phyloP scores from a whole-genome alignment of 2,888 invertebrate species.

The Abrostola triplasia region DNA sequence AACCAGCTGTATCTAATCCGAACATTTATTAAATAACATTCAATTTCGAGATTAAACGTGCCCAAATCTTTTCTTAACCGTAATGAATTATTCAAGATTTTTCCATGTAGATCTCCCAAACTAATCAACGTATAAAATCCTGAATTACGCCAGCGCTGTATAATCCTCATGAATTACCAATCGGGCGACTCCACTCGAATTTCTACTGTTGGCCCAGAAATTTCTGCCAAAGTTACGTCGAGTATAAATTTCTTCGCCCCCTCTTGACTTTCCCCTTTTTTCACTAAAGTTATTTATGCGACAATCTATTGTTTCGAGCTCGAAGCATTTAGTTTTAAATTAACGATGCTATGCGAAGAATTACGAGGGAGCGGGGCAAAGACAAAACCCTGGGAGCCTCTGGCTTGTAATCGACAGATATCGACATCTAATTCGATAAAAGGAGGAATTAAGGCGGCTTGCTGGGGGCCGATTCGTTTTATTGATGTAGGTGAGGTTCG shows the following conservation, averaged over 20 bases:
- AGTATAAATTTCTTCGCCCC: conserved; percentile 52
- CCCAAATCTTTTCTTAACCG: conserved; percentile 47
- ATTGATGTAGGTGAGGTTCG: conserved; percentile 50
- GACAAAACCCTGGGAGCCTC: conserved; percentile 50
- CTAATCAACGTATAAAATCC: conserved; percentile 62
- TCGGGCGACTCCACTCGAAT: conserved; percentile 50
- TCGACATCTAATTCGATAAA: conserved; percentile 70
- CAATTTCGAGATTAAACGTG: conserved; percentile 52
- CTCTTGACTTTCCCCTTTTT: conserved; percentile 61
- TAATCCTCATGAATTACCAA: conserved; percentile 69
- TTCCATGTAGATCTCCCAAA: conserved; percentile 56
- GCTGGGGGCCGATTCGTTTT: conserved; percentile 57
- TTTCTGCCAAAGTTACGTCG: conserved; percentile 56
- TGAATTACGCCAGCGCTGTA: conserved; percentile 56
- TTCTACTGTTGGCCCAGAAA: conserved; percentile 48
- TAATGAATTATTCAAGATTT: conserved; percentile 61
- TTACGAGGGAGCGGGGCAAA: conserved; percentile 59
- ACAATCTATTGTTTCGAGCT: conserved; percentile 74
- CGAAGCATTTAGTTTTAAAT: conserved; percentile 81
- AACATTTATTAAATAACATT: conserved; percentile 48
- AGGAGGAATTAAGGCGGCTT: conserved; percentile 67
- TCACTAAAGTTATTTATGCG: conserved; percentile 79
- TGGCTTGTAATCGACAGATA: conserved; percentile 67
- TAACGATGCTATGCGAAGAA: conserved; percentile 77
- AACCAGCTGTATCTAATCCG: conserved; percentile 25